Conservation (phyloP, 2,888 invertebrate species). For the Halocaridina rubra region DNA sequence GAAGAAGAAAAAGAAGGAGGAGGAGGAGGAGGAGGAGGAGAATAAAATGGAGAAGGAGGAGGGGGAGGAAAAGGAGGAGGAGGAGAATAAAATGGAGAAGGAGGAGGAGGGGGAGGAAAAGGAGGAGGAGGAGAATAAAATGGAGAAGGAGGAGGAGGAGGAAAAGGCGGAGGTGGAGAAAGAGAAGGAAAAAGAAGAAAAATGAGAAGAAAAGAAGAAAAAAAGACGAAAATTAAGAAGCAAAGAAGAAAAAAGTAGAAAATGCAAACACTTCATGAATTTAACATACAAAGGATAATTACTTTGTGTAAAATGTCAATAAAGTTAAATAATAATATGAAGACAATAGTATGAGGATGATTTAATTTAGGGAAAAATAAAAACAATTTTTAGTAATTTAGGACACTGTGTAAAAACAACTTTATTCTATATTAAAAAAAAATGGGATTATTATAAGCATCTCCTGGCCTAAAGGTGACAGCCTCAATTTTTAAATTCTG, state of each 20-base stretch:
- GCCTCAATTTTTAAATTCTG: no score
- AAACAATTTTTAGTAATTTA: no score
- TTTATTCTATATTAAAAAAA: no score
- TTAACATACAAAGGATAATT: no score
- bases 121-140: not conserved
- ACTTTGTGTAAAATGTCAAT: no score
- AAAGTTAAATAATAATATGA: no score
- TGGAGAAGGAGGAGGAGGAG: constrained; percentile 5
- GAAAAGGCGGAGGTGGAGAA: not conserved
- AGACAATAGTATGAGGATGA: no score
- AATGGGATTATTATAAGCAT: no score
- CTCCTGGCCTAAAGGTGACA: no score
- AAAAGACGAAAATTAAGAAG: not conserved
- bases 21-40: not conserved
- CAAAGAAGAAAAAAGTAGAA: not conserved
- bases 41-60: not conserved
- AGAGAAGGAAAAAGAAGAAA: constrained; percentile 5
- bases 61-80: not conserved
- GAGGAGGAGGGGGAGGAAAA: not conserved
- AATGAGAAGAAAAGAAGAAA: not conserved
- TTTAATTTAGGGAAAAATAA: no score
- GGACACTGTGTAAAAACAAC: no score
- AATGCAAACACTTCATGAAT: no score
- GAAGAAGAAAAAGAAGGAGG: not conserved
- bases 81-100: not conserved